These are phyloP conservation scores for Luehdorfia chinensis DNA, from an alignment of 1,140 invertebrate species.

Conservation along the genomic window DNA sequence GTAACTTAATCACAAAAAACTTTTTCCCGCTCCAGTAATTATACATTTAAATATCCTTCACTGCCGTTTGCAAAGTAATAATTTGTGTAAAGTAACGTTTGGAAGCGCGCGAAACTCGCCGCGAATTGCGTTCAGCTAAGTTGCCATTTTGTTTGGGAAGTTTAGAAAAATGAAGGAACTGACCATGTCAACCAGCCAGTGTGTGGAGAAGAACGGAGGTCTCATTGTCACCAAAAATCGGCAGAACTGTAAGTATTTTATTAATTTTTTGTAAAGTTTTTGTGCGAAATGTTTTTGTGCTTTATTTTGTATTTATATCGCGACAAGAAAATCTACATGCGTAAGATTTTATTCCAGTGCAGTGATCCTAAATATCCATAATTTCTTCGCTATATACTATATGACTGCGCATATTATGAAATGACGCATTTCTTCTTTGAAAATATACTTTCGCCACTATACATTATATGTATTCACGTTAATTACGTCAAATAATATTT, in stretches of 20 bases:
- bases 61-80: constrained; percentile 36
- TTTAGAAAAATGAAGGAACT: constrained; percentile 56
- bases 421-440: too few relatives aligned
- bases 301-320: too few relatives aligned
- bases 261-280: constrained; percentile 10
- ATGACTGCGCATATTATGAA: too few relatives aligned
- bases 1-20: constrained; percentile 35
- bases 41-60: constrained; percentile 22
- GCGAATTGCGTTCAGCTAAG: constrained; percentile 11
- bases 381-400: too few relatives aligned
- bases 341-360: too few relatives aligned
- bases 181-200: constrained; percentile 40
- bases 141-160: constrained; percentile 23
- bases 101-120: constrained; percentile 50
- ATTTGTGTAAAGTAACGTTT: constrained; percentile 55
- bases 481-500: too few relatives aligned
- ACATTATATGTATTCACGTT: too few relatives aligned
- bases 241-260: constrained; percentile 46
- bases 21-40: constrained; percentile 44
- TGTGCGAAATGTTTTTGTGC: too few relatives aligned
- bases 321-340: too few relatives aligned
- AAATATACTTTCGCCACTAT: too few relatives aligned
- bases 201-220: constrained; percentile 41
- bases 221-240: constrained; percentile 47
- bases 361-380: too few relatives aligned